Percentiles rank a stretch among this genome's conserved stretches.
Conservation (phyloP, 2,113 vertebrate species). For the Mirounga angustirostris region DNA sequence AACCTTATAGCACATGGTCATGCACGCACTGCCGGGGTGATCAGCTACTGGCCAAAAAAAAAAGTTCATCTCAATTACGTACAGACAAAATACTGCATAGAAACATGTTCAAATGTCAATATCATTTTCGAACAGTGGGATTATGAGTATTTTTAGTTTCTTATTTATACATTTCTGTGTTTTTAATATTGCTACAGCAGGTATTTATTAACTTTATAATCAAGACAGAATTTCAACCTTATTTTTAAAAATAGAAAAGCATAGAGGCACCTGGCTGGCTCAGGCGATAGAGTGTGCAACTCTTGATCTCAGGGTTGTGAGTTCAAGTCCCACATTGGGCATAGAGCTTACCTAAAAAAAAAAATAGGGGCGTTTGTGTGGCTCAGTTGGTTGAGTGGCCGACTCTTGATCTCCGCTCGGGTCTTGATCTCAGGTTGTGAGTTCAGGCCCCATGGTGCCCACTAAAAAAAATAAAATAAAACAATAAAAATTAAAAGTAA, state of each 20-base stretch:
- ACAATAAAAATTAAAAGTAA: not conserved
- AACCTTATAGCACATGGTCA: not conserved
- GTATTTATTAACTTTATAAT: not conserved
- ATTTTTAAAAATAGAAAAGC: constrained; percentile 27
- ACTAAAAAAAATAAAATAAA: not conserved
- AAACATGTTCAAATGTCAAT: not conserved
- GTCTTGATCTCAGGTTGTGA: not conserved
- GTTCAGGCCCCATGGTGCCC: not conserved
- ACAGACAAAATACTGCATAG: constrained; percentile 5
- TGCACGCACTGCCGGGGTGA: not conserved
- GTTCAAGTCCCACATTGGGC: not conserved
- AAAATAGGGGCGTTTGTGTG: not conserved
- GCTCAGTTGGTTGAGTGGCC: not conserved
- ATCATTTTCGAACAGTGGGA: not conserved
- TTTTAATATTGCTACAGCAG: not conserved
- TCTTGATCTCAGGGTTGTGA: not conserved
- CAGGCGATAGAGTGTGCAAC: not conserved
- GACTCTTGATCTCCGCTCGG: not conserved
- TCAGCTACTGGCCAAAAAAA: not conserved
- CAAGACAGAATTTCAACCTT: not conserved
- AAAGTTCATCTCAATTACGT: not conserved
- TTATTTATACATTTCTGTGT: not conserved
- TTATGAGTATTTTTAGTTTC: constrained; percentile 11
- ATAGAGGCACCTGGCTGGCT: not conserved
- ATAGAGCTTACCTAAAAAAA: not conserved